A percentile compares a stretch with the other conserved stretches of the same genome.
Evolutionary conservation across 2,888 invertebrate genomes (phyloP).

Genomic region (Abrostola triplasia): DNA sequence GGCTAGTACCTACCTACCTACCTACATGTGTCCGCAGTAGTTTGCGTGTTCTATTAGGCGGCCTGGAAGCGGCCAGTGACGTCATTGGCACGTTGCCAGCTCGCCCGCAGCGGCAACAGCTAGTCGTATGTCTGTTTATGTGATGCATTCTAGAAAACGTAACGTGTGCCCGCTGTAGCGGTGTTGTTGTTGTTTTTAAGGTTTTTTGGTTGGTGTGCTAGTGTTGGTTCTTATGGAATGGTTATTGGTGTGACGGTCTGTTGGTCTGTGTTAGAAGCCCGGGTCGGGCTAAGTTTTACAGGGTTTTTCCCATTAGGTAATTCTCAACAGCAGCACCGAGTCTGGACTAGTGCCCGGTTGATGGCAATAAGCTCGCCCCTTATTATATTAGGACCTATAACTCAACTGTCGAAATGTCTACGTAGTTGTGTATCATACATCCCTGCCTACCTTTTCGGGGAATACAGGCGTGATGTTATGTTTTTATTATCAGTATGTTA

Average conservation of each 20-base stretch:
- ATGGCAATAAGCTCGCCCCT: too few species aligned
- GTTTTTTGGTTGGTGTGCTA: not conserved
- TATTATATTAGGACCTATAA: too few species aligned
- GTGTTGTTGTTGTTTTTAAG: not conserved
- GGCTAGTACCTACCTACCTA: not conserved
- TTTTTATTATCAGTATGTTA: too few species aligned
- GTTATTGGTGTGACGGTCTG: too few species aligned
- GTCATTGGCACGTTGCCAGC: constrained; percentile 45
- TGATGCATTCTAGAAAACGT: constrained; percentile 27
- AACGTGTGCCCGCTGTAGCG: not conserved
- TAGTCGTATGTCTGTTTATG: constrained; percentile 37
- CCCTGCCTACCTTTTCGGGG: too few species aligned
- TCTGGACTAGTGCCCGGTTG: too few species aligned
- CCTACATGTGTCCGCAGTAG: constrained; percentile 9
- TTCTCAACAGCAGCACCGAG: too few species aligned
- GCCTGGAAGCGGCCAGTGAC: constrained; percentile 20
- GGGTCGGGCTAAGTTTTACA: too few species aligned
- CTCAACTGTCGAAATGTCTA: too few species aligned
- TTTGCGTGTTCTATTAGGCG: constrained; percentile 30
- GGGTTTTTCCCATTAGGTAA: too few species aligned
- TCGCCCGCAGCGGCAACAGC: constrained; percentile 22
- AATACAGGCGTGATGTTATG: too few species aligned
- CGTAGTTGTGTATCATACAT: too few species aligned
- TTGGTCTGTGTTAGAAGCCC: not conserved
- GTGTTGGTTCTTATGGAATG: not conserved